Conservation (phyloP, 1,140 invertebrate genomes). For the Heliconius himera region DNA sequence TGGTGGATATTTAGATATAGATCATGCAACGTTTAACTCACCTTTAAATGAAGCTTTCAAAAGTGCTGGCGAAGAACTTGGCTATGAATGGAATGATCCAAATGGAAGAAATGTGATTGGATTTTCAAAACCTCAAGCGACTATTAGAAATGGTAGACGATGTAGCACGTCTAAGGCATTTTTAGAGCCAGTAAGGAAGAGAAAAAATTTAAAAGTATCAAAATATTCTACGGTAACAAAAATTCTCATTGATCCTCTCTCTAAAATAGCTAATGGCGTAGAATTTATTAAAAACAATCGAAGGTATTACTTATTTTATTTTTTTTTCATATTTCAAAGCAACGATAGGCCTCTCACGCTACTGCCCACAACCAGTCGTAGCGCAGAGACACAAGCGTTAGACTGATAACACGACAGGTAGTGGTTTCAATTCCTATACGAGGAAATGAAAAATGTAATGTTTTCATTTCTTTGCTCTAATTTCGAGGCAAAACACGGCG, state of each 20-base stretch:
- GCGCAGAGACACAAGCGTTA: too few species aligned
- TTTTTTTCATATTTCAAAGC: background rate
- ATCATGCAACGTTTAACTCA: conserved; percentile 84
- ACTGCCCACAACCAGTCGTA: too few species aligned
- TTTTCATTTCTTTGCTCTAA: too few species aligned
- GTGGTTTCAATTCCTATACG: too few species aligned
- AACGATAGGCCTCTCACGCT: too few species aligned
- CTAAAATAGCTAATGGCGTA: conserved; percentile 85
- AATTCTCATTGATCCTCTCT: conserved; percentile 85
- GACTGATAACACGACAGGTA: too few species aligned
- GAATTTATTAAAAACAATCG: conserved; percentile 84
- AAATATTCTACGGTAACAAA: conserved; percentile 85
- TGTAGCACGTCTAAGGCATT: conserved; percentile 88
- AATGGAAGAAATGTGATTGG: conserved; percentile 84
- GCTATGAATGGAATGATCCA: conserved; percentile 86
- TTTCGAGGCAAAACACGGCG: too few species aligned
- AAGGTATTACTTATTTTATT: conserved; percentile 47
- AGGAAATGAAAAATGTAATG: too few species aligned
- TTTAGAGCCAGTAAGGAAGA: conserved; percentile 82
- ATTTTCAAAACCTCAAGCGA: conserved; percentile 87
- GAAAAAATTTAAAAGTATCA: conserved; percentile 87
- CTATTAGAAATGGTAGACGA: conserved; percentile 85
- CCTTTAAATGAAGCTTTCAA: conserved; percentile 84
- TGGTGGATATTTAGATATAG: conserved; percentile 86
- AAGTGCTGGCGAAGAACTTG: conserved; percentile 86